These are phyloP conservation scores for Hypsibius dujardini DNA, from an alignment of 1,140 invertebrate species.

Conservation along the genomic window DNA sequence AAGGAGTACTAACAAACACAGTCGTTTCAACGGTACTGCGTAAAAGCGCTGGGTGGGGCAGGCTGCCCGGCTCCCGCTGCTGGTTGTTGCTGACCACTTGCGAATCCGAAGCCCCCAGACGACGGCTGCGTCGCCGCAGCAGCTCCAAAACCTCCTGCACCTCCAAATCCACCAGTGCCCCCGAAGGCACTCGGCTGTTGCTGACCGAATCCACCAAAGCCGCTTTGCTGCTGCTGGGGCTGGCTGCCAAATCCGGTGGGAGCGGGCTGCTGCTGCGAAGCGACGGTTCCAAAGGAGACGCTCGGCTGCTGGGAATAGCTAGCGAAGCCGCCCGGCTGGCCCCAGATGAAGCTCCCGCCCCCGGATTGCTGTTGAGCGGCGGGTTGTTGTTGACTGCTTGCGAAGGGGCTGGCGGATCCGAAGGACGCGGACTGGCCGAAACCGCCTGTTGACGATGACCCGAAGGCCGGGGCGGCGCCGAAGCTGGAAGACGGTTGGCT, in stretches of 20 bases:
- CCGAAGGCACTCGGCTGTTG: too few relatives aligned
- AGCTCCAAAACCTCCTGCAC: too few relatives aligned
- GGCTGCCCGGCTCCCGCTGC: background rate
- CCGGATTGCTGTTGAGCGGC: background rate
- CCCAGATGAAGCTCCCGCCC: background rate
- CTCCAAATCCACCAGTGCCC: conserved; percentile 1
- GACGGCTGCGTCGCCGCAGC: too few relatives aligned
- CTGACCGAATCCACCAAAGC: too few relatives aligned
- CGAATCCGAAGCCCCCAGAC: too few relatives aligned
- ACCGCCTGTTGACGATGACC: too few relatives aligned
- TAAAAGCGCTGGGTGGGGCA: conserved; percentile 3
- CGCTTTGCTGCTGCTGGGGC: background rate
- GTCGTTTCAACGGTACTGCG: conserved; percentile 3
- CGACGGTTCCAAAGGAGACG: background rate
- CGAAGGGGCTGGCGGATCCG: too few relatives aligned
- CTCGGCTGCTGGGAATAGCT: background rate
- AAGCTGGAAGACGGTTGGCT: too few relatives aligned
- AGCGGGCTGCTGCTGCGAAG: background rate
- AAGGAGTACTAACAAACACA: too few relatives aligned
- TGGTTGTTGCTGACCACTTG: too few relatives aligned
- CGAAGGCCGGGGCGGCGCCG: background rate
- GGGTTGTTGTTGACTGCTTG: too few relatives aligned
- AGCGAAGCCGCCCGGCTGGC: background rate
- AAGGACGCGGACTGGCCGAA: too few relatives aligned
- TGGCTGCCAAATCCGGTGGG: background rate